Base-by-base conservation (phyloP, 2,888 invertebrate species). In the Pyrocoelia pectoralis region DNA sequence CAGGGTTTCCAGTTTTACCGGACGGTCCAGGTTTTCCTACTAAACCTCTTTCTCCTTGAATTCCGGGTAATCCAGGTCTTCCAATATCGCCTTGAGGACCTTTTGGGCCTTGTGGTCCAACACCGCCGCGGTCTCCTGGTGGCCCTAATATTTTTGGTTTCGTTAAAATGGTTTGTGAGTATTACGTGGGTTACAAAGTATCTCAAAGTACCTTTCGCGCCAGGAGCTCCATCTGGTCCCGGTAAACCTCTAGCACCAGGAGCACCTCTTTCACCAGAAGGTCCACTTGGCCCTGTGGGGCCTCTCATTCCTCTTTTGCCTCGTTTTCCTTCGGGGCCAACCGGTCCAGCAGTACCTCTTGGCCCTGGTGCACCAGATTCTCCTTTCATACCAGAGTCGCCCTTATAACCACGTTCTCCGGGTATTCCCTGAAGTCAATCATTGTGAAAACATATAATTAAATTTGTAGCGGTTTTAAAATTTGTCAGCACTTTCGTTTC, bases 371-470 rank as follows among this genome's bases (percentile, higher is more conserved):
- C 79, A 3, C 94, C 94, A 5, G 81, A 70, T 80, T 93, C 93
- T 24, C 94, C 94, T 80, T 93, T 91, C 24, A 84, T 82, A 5
- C 94, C 94, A 0, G 80, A 72, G 73, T 94, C 93, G 33, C 94
- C 94, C 84, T 92, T 93, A 61, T 85, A 85, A 6, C 94, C 94
- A 71, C 91, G 83, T 80, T 93, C 93, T 28, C 94, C 94, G 24
- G 89, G 87, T 72, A 84, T 81, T 18, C 93, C 94, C 91, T 92
- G 67, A 10, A 56, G 13, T 38, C n/a, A 13, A 17, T 40, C 14
- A 50, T 60, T 54, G 1, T 51, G 33, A 10, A 17, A 24, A 19
- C 41, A 15, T 24, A 6, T 24, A n/a, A n/a, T n/a, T n/a, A n/a
- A n/a, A n/a, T n/a, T n/a, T n/a, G n/a, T n/a, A n/a, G n/a, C n/a